A percentile compares a stretch with the other conserved stretches of the same genome.
Conservation (phyloP, 2,888 invertebrate genomes). For the Drosophila borealis region DNA sequence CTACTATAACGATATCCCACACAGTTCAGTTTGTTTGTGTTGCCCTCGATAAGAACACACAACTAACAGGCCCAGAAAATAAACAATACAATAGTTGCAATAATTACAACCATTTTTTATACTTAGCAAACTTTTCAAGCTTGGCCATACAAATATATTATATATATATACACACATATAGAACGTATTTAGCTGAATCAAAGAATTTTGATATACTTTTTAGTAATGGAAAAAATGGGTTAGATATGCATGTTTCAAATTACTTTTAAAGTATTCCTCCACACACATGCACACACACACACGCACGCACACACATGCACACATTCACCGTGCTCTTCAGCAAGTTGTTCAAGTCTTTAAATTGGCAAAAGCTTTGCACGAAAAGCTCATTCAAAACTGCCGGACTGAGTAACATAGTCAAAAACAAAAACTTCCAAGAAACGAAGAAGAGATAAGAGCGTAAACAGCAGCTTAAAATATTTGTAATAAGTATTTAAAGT, state of each 20-base stretch:
- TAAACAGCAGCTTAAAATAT: slow-evolving; percentile 51
- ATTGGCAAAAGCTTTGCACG: slow-evolving; percentile 37
- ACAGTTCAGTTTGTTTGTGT: slow-evolving; percentile 40
- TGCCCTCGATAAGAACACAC: slow-evolving; percentile 16
- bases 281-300: background rate
- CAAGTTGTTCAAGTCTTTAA: slow-evolving; percentile 30
- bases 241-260: slow-evolving; percentile 54
- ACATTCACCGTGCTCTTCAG: slow-evolving; percentile 11
- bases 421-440: slow-evolving; percentile 35
- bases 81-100: slow-evolving; percentile 56
- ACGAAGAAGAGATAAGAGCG: slow-evolving; percentile 14
- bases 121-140: slow-evolving; percentile 63
- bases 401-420: slow-evolving; percentile 58
- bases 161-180: slow-evolving; percentile 21
- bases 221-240: slow-evolving; percentile 39
- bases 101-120: slow-evolving; percentile 61
- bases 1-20: slow-evolving; percentile 39
- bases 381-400: slow-evolving; percentile 53
- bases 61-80: slow-evolving; percentile 28
- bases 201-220: slow-evolving; percentile 55
- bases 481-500: slow-evolving; percentile 56
- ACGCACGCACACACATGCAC: background rate
- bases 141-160: slow-evolving; percentile 29
- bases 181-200: slow-evolving; percentile 42
- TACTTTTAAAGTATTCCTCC: slow-evolving; percentile 32